Evolutionary conservation across 2,113 vertebrate species (phyloP).

Genomic region (Oncorhynchus mykiss): DNA sequence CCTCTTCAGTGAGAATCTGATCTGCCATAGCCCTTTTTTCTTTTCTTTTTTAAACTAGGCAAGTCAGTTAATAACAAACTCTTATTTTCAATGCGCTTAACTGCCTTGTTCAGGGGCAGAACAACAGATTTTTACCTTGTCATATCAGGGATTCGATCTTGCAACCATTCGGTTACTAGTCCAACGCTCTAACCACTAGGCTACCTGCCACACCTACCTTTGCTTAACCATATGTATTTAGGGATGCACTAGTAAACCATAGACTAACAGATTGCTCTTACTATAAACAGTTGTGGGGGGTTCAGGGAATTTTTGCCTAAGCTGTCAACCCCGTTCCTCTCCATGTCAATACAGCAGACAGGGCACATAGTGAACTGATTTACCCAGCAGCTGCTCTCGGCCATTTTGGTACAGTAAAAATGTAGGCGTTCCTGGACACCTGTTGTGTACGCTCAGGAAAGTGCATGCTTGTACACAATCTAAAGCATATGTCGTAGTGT

Average conservation of each 20-base stretch:
- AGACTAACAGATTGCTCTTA: not conserved
- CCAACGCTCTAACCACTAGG: too few relatives aligned
- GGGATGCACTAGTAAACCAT: not conserved
- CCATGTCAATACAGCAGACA: slow-evolving; percentile 19
- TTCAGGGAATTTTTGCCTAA: slow-evolving; percentile 19
- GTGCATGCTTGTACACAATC: slow-evolving; percentile 18
- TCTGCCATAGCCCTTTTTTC: not conserved
- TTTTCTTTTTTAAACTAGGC: too few relatives aligned
- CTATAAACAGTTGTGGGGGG: slow-evolving; percentile 41
- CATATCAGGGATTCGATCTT: too few relatives aligned
- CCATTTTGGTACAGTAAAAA: slow-evolving; percentile 53
- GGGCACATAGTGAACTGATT: slow-evolving; percentile 37
- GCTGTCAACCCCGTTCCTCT: not conserved
- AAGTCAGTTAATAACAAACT: too few relatives aligned
- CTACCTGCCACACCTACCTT: not conserved
- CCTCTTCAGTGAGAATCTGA: not conserved
- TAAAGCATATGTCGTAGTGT: slow-evolving; percentile 19
- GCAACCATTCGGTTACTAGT: too few relatives aligned
- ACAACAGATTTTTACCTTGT: too few relatives aligned
- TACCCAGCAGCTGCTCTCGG: slow-evolving; percentile 49
- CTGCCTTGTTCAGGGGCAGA: too few relatives aligned
- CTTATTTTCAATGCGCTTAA: too few relatives aligned
- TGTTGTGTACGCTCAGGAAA: slow-evolving; percentile 37
- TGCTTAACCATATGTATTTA: not conserved
- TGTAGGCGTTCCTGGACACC: slow-evolving; percentile 46